Base-by-base conservation (phyloP, 2,113 vertebrate genomes). In the Lasiurus cinereus region DNA sequence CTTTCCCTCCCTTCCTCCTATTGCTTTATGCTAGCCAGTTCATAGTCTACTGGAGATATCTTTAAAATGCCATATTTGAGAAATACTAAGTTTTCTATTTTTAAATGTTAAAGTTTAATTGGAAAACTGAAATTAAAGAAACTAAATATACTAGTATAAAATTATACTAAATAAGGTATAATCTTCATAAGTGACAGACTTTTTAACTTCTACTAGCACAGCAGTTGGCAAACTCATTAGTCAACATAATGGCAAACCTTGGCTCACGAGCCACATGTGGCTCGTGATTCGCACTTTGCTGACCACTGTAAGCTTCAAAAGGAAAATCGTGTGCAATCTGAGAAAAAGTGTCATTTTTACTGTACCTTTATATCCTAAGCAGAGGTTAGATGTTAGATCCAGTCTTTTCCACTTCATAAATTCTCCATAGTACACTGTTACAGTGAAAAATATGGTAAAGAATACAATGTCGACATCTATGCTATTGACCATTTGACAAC, bases 1-100 rank as follows among this genome's bases (percentile, higher is more conserved):
- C 19, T 3, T 2, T 22, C 19, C 2, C 8, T 5, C 29, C 10
- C n/a, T 15, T 11, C 4, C 3, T 54, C 5, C 15, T 83, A 15
- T 24, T 54, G n/a, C 11, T 43, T 83, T 19, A 19, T 29, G 19
- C 12, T 16, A 27, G 3, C 8, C 14, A n/a, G 13, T 9, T 67
- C 16, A 33, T 8, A 43, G 19, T 19, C 8, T 22, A 46, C 66
- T 72, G 24, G 78, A 36, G 13, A 70, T 18, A 22, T 15, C 16
- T 79, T 86, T 93, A 67, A 73, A 92, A 74, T 36, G 48, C 0
- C 19, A 21, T 21, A 33, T n/a, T 64, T 56, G 21, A 83, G 19
- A 64, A 76, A 92, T 7, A 74, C 9, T 22, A 19, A 12, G 33
- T 27, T 21, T 21, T 48, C 33, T 27, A 36, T 33, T 33, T 69